Evolutionary conservation across 2,797 vertebrate genomes (phyloP).

Genomic region (Hoplostethus atlanticus): DNA sequence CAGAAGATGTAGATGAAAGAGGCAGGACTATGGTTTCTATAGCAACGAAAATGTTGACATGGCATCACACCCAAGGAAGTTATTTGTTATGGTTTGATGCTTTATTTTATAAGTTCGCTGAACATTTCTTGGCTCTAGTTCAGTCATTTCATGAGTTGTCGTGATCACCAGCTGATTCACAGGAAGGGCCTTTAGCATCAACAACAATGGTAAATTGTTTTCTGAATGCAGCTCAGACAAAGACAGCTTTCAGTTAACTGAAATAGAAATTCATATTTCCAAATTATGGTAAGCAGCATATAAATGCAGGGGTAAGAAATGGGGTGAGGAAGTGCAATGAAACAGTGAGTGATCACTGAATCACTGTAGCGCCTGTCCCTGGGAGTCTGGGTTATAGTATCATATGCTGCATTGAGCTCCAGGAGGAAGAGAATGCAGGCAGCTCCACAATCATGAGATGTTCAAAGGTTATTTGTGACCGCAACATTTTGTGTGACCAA

Average conservation of each 20-base stretch:
- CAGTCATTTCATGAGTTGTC: constrained; percentile 29
- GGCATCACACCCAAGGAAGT: background rate
- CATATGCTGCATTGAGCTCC: background rate
- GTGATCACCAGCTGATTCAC: constrained; percentile 76
- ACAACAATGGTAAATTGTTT: constrained; percentile 63
- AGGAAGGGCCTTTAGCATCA: constrained; percentile 26
- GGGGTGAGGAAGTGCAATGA: background rate
- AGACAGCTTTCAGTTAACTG: constrained; percentile 55
- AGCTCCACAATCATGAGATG: background rate
- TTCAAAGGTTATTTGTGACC: no score
- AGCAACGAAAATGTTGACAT: constrained; percentile 12
- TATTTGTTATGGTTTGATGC: background rate
- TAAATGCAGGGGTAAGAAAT: background rate
- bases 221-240: constrained; percentile 53
- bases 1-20: constrained; percentile 5
- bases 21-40: background rate
- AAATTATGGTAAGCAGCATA: background rate
- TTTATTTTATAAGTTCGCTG: background rate
- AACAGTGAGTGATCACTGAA: background rate
- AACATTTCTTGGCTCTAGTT: background rate
- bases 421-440: background rate
- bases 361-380: background rate
- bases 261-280: background rate
- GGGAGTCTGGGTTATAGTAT: no score
- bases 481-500: no score